phyloP scores from a whole-genome alignment of 30 jellyfish, hydroid and myxozoan species.

The Phacellophora camtschatica region DNA sequence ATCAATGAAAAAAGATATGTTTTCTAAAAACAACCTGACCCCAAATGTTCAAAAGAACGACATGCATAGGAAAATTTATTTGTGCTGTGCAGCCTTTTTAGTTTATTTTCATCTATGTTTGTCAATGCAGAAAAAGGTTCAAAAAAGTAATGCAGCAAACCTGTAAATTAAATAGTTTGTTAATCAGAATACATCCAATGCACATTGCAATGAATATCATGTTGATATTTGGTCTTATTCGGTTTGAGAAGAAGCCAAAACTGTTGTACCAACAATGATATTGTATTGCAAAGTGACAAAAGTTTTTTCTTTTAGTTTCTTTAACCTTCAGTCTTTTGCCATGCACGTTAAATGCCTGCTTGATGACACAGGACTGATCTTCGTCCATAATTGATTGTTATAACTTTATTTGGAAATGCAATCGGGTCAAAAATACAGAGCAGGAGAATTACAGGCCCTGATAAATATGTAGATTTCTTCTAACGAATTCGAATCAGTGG shows the following conservation, averaged over 20 bases:
- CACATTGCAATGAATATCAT: background rate
- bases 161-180: background rate
- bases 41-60: no score
- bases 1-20: background rate
- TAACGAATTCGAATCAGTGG: no score
- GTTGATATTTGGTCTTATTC: background rate
- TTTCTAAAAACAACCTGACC: no score
- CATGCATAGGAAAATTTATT: no score
- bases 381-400: no score
- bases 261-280: background rate
- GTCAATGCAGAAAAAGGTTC: no score
- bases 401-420: no score
- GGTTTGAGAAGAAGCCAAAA: no score
- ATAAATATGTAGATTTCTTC: no score
- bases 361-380: background rate
- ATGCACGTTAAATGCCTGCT: background rate
- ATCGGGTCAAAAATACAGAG: no score
- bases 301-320: background rate
- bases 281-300: background rate
- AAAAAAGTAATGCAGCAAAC: background rate
- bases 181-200: background rate
- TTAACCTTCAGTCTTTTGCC: constrained; percentile 2
- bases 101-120: no score
- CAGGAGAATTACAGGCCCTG: no score
- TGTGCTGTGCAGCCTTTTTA: background rate